Evolutionary conservation across 1,140 invertebrate species (phyloP).

Genomic region (Drosophila paulistorum): DNA sequence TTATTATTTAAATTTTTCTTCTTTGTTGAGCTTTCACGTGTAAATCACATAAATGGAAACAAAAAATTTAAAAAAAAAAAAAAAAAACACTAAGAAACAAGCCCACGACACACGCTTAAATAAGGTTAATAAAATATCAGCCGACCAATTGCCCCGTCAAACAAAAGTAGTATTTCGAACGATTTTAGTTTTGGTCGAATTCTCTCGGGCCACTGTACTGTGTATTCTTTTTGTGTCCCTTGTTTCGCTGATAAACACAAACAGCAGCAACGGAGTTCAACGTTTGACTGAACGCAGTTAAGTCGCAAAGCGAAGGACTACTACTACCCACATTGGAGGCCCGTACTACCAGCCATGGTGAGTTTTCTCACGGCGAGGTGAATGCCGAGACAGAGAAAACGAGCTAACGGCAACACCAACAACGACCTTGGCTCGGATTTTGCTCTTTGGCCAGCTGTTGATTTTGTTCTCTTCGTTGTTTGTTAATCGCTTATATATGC

Average conservation of each 20-base stretch:
- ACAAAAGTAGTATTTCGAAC: slow-evolving; percentile 11
- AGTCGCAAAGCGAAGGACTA: not conserved
- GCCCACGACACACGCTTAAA: not conserved
- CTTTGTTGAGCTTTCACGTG: slow-evolving; percentile 1
- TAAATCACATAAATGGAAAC: slow-evolving; percentile 24
- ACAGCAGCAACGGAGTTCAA: slow-evolving; percentile 71
- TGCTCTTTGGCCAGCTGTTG: slow-evolving; percentile 72
- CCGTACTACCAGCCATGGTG: slow-evolving; percentile 36
- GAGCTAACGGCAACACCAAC: not conserved
- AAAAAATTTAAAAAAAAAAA: slow-evolving; percentile 23
- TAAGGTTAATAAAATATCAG: not conserved
- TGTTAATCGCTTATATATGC: slow-evolving; percentile 14
- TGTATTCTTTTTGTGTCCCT: not conserved
- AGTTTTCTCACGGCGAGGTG: slow-evolving; percentile 46
- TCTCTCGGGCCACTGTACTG: slow-evolving; percentile 5
- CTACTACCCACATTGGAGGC: slow-evolving; percentile 5
- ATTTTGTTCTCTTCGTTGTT: slow-evolving; percentile 52
- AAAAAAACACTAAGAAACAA: slow-evolving; percentile 16
- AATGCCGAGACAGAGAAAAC: slow-evolving; percentile 23
- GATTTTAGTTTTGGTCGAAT: not conserved
- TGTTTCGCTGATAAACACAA: slow-evolving; percentile 40
- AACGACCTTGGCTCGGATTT: slow-evolving; percentile 53
- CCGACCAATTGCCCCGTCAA: not conserved
- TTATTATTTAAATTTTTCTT: not conserved
- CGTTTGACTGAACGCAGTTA: slow-evolving; percentile 63